phyloP scores from a whole-genome alignment of 2,888 invertebrate genomes.

The Neoascia interrupta region DNA sequence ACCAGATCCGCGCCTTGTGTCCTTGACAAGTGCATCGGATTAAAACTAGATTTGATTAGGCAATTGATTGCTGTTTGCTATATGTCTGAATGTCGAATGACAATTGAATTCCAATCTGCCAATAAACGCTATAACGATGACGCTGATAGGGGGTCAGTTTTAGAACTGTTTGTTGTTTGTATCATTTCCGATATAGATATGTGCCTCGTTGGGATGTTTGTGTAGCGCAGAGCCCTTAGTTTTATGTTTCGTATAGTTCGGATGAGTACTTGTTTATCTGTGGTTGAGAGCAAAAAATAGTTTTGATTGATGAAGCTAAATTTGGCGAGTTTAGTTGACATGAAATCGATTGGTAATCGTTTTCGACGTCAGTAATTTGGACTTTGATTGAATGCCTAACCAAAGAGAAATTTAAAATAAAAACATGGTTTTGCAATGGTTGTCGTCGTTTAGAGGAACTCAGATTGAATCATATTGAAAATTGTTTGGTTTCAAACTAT shows the following conservation, averaged over 20 bases:
- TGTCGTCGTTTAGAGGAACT: too few species aligned
- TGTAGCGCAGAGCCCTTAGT: too few species aligned
- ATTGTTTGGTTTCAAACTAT: too few species aligned
- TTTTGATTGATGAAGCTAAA: slow-evolving; percentile 64
- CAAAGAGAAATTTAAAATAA: too few species aligned
- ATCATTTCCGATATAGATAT: not conserved
- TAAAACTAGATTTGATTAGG: slow-evolving; percentile 35
- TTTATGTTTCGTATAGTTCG: too few species aligned
- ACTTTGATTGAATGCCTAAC: too few species aligned
- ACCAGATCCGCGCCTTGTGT: not conserved
- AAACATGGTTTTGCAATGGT: too few species aligned
- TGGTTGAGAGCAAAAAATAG: not conserved
- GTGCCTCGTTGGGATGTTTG: not conserved
- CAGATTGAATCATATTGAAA: too few species aligned
- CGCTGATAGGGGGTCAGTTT: not conserved
- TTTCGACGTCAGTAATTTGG: too few species aligned
- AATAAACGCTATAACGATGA: not conserved
- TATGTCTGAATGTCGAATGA: slow-evolving; percentile 26
- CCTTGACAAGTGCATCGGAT: not conserved
- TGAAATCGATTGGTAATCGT: too few species aligned
- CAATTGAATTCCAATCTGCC: slow-evolving; percentile 35
- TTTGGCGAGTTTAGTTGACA: too few species aligned
- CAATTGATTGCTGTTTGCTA: slow-evolving; percentile 12
- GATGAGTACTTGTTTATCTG: slow-evolving; percentile 10
- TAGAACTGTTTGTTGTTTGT: slow-evolving; percentile 10